Evolutionary conservation across 1,140 invertebrate genomes (phyloP).

Genomic region (Charaxes varanes): DNA sequence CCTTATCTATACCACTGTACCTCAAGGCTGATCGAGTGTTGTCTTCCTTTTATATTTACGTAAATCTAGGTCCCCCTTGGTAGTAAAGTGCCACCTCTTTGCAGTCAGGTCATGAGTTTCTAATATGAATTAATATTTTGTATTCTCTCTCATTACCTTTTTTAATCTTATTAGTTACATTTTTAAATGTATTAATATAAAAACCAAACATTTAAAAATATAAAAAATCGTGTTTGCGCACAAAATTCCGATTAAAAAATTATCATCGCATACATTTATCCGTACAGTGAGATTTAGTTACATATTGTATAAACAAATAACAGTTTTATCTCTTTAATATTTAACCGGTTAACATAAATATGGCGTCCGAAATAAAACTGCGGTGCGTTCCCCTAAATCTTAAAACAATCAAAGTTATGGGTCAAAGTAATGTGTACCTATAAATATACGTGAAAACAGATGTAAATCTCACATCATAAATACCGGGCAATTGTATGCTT

Average conservation of each 20-base stretch:
- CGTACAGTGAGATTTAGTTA: no score
- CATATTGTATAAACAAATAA: no score
- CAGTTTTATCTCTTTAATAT: no score
- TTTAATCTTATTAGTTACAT: no score
- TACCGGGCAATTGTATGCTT: conserved; percentile 15
- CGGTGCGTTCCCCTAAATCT: conserved; percentile 5
- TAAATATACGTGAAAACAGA: conserved; percentile 16
- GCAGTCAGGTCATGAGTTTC: neutral
- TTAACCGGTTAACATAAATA: conserved; percentile 1
- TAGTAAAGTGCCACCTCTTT: neutral
- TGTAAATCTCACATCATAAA: conserved; percentile 20
- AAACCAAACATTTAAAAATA: no score
- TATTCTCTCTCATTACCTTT: no score
- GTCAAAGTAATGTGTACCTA: no score
- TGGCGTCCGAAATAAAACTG: conserved; percentile 2
- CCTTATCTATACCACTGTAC: conserved; percentile 37
- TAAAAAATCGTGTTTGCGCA: no score
- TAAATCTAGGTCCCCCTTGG: neutral
- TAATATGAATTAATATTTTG: no score
- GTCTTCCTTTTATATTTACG: conserved; percentile 25
- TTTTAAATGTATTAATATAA: no score
- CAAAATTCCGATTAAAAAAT: no score
- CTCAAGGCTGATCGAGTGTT: conserved; percentile 32
- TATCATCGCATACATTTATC: no score
- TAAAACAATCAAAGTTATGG: conserved; percentile 22